Conservation (phyloP, 2,888 invertebrate species). For the Cosmorhoe ocellata region DNA sequence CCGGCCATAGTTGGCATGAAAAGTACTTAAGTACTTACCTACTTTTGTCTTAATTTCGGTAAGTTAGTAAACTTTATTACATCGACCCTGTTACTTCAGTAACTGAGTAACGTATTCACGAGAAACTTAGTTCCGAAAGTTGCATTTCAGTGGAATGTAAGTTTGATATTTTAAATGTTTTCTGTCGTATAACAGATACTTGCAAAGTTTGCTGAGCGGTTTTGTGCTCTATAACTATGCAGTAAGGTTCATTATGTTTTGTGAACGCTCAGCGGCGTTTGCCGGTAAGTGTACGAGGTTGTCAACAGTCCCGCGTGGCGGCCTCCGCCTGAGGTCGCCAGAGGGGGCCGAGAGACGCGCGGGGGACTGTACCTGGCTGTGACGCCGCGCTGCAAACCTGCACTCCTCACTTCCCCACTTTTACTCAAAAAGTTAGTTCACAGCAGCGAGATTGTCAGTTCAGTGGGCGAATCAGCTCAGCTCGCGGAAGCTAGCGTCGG, state of each 20-base stretch:
- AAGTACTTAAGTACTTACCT: constrained; percentile 16
- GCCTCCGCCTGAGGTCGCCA: constrained; percentile 46
- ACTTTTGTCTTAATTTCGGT: constrained; percentile 22
- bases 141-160: constrained; percentile 16
- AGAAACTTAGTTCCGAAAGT: constrained; percentile 16
- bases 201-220: constrained; percentile 26
- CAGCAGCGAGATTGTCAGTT: constrained; percentile 53
- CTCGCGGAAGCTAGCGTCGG: constrained; percentile 70
- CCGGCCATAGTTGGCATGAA: constrained; percentile 23
- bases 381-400: constrained; percentile 63
- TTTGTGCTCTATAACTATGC: constrained; percentile 21
- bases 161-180: constrained; percentile 16
- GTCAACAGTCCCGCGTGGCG: constrained; percentile 54
- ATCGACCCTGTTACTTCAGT: constrained; percentile 17
- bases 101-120: constrained; percentile 15
- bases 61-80: constrained; percentile 26
- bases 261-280: constrained; percentile 26
- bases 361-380: constrained; percentile 70
- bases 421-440: constrained; percentile 59
- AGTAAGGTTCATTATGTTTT: constrained; percentile 20
- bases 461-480: constrained; percentile 50
- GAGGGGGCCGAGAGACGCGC: constrained; percentile 41
- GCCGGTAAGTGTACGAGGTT: constrained; percentile 34
- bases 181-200: constrained; percentile 14
- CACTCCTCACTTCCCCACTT: constrained; percentile 65